Evolutionary conservation across 2,113 vertebrate genomes (phyloP).

Genomic region (Anthoscopus minutus): DNA sequence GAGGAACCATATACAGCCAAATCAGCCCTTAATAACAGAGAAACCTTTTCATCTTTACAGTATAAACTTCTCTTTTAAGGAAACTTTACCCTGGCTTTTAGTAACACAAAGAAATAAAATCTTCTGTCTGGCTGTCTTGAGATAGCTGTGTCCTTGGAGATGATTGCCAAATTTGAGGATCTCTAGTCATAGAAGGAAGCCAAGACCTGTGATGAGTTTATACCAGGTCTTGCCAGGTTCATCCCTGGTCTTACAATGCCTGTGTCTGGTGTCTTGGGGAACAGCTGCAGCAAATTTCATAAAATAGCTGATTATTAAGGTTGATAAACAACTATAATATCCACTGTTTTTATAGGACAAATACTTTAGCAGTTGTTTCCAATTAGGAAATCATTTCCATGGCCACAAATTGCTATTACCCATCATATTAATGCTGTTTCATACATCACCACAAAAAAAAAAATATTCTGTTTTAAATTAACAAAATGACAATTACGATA

Average conservation of each 20-base stretch:
- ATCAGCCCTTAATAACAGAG: background rate
- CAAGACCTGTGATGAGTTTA: background rate
- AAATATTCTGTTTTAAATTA: background rate
- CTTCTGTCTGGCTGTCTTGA: background rate
- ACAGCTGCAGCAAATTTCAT: background rate
- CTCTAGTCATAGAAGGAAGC: background rate
- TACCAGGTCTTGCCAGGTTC: background rate
- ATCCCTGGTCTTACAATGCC: background rate
- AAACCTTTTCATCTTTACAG: background rate
- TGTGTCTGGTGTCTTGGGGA: background rate
- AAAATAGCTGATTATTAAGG: background rate
- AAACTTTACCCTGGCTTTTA: background rate
- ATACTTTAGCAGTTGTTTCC: background rate
- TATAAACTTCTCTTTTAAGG: background rate
- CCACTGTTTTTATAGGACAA: background rate
- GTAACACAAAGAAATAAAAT: background rate
- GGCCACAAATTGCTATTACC: background rate
- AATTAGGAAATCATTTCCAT: background rate
- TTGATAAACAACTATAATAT: background rate
- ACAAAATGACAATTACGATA: background rate
- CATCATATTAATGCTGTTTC: background rate
- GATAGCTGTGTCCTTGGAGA: background rate
- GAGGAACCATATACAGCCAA: background rate
- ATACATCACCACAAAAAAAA: background rate
- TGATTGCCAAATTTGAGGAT: background rate